Conservation (phyloP, 2,888 invertebrate genomes). For the Hedychridium roseum region DNA sequence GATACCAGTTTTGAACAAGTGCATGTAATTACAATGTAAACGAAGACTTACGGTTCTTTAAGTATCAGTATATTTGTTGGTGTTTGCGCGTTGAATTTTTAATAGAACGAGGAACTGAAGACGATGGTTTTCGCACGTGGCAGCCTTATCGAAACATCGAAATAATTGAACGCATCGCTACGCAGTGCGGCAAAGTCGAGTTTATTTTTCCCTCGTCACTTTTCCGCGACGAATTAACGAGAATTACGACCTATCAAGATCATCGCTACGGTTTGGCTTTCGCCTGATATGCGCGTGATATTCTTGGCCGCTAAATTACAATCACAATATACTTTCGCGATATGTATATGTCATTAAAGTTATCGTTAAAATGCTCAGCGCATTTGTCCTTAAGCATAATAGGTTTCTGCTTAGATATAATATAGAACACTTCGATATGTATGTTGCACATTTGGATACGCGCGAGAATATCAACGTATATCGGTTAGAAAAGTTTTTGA, state of each 20-base stretch:
- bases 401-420: slow-evolving; percentile 28
- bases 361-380: slow-evolving; percentile 16
- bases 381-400: slow-evolving; percentile 26
- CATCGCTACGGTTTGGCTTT: slow-evolving; percentile 39
- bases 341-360: slow-evolving; percentile 23
- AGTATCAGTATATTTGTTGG: background rate
- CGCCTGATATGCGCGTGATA: slow-evolving; percentile 58
- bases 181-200: slow-evolving; percentile 11
- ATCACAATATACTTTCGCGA: slow-evolving; percentile 48
- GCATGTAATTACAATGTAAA: background rate
- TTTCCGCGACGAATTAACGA: slow-evolving; percentile 21
- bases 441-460: slow-evolving; percentile 16
- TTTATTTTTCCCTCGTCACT: slow-evolving; percentile 10
- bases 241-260: slow-evolving; percentile 26
- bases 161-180: slow-evolving; percentile 13
- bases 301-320: slow-evolving; percentile 55
- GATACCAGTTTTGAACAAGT: too few species aligned
- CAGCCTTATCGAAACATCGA: slow-evolving; percentile 9
- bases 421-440: slow-evolving; percentile 31
- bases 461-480: slow-evolving; percentile 15
- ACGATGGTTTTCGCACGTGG: slow-evolving; percentile 21
- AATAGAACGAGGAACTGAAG: slow-evolving; percentile 11
- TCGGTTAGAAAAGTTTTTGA: too few species aligned
- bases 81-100: background rate
- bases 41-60: background rate